Base-by-base conservation (phyloP, 2,797 vertebrate species). In the Echeneis naucrates region DNA sequence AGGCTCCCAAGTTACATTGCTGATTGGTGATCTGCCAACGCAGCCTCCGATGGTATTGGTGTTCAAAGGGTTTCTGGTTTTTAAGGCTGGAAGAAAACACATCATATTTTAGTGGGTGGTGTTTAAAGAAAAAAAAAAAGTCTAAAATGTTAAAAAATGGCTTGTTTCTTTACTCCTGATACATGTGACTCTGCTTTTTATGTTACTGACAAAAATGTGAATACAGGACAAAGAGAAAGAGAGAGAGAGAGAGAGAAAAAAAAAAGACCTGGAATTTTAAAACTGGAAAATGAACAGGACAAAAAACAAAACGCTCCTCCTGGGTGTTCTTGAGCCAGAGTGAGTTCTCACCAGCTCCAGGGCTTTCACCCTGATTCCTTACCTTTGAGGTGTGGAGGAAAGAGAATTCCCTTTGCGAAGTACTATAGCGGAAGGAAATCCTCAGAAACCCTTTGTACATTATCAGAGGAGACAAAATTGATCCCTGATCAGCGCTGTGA, bases 1-100 rank as follows among this genome's bases (percentile, higher is more conserved):
- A 89, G 67, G 79, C 80, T 84, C 50, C 75, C 0, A 57, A 86
- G 85, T 80, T 21, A 72, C 84, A 87, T 79, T 72, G 66, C 88
- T 90, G 81, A 88, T 85, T 85, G 78, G 37, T 75, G 77, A 75
- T 77, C 80, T 77, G 81, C 69, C 52, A 62, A 60, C 12, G 11
- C 53, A 23, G 19, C 68, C 63, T 78, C 60, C 57, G 1, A 10
- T 23, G 60, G 40, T 69, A 13, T 27, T 26, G 66, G 60, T 30
- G 50, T 68, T 75, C 47, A 12, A 58, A 58, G 75, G 77, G 75
- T 80, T 86, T 75, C 78, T 72, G 60, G 7, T 76, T 64, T 67
- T 66, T 62, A 65, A 54, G 19, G 54, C 64, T 68, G 55, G 59
- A 73, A 53, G 42, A 56, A 58, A n/a, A 45, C 48, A 4, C n/a